phyloP scores from a whole-genome alignment of 2,113 vertebrate genomes.

The Sminthopsis crassicaudata region DNA sequence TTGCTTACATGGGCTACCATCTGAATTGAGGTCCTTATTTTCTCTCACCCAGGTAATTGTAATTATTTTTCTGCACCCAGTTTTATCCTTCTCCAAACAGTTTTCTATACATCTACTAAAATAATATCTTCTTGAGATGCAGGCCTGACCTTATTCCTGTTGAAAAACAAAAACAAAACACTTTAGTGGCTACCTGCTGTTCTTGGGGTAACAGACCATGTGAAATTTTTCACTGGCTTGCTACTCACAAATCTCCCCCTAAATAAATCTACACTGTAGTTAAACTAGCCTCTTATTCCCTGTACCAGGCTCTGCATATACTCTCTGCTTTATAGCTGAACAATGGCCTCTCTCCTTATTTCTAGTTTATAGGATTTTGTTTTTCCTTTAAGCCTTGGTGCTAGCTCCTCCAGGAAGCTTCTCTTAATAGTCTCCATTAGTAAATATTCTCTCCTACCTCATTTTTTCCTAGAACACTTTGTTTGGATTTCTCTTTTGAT shows the following conservation, averaged over 20 bases:
- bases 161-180: not conserved
- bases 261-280: not conserved
- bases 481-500: not conserved
- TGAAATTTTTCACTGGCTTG: not conserved
- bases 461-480: not conserved
- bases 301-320: not conserved
- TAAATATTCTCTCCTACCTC: not conserved
- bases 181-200: not conserved
- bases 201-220: not conserved
- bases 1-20: not conserved
- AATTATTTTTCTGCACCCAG: not conserved
- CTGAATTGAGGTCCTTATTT: not conserved
- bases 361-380: not conserved
- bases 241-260: not conserved
- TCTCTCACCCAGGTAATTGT: not conserved
- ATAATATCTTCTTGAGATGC: not conserved
- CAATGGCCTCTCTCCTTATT: not conserved
- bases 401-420: not conserved
- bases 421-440: not conserved
- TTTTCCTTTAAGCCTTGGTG: not conserved
- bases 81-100: not conserved
- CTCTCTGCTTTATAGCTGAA: not conserved
- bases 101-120: not conserved
- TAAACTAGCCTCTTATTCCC: not conserved
- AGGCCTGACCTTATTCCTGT: not conserved